These are phyloP conservation scores for Papilio demoleus DNA, from an alignment of 2,888 invertebrate species.

Conservation along the genomic window DNA sequence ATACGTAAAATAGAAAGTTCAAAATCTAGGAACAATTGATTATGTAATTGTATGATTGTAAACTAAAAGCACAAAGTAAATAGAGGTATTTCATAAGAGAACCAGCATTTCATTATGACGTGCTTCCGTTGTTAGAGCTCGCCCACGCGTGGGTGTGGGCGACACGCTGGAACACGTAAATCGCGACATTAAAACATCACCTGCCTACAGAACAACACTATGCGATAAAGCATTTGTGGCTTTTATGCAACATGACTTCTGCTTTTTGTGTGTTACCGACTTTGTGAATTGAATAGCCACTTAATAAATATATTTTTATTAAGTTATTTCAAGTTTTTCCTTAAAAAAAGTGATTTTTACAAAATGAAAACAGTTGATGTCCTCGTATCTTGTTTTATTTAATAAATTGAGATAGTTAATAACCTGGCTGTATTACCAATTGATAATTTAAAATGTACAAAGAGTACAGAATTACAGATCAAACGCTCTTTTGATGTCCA, in stretches of 20 bases:
- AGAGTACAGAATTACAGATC: no score
- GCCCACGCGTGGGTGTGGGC: slow-evolving; percentile 58
- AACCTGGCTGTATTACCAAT: no score
- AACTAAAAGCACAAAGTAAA: background rate
- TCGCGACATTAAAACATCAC: slow-evolving; percentile 64
- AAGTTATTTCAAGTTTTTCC: no score
- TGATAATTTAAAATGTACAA: no score
- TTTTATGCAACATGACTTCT: slow-evolving; percentile 52
- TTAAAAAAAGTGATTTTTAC: no score
- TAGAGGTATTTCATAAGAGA: slow-evolving; percentile 18
- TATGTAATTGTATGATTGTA: no score
- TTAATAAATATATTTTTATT: background rate
- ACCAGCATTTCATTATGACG: slow-evolving; percentile 19
- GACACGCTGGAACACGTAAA: slow-evolving; percentile 63
- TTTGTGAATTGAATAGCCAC: slow-evolving; percentile 2
- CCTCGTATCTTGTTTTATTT: no score
- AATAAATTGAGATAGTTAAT: no score
- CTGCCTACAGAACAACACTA: slow-evolving; percentile 54
- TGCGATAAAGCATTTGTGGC: slow-evolving; percentile 57
- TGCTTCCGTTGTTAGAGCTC: slow-evolving; percentile 40
- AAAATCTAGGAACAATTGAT: no score
- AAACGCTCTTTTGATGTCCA: background rate
- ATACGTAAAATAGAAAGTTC: no score
- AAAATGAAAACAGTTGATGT: no score
- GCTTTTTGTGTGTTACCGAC: slow-evolving; percentile 35